Conservation (phyloP, 1,140 invertebrate species). For the Leucophenga varia region DNA sequence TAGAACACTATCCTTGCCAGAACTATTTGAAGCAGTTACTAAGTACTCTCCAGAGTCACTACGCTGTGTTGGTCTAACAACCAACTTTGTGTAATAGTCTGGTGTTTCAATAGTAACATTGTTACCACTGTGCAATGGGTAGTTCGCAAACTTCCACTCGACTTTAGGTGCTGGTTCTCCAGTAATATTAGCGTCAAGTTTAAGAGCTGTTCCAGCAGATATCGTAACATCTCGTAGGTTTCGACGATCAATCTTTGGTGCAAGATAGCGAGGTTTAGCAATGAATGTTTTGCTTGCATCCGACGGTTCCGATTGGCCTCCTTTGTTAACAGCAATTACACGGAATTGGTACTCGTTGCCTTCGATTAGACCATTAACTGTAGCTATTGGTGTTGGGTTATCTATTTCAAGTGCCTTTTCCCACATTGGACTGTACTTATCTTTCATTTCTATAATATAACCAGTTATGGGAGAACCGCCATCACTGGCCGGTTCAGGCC, state of each 20-base stretch:
- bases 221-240: conserved; percentile 86
- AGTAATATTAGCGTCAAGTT: conserved; percentile 86
- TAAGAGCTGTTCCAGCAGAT: conserved; percentile 88
- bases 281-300: conserved; percentile 85
- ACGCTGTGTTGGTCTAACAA: conserved; percentile 75
- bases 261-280: conserved; percentile 88
- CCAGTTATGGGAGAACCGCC: conserved; percentile 90
- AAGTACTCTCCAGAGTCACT: conserved; percentile 86
- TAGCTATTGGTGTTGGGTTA: conserved; percentile 68
- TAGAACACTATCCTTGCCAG: conserved; percentile 84
- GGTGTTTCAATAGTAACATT: conserved; percentile 76
- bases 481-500: conserved; percentile 79
- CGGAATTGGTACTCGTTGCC: conserved; percentile 98
- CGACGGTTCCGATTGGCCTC: conserved; percentile 85
- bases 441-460: conserved; percentile 96
- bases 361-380: conserved; percentile 86
- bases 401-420: conserved; percentile 85
- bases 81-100: conserved; percentile 86
- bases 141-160: conserved; percentile 79
- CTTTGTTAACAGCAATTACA: conserved; percentile 94
- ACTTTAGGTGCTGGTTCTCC: conserved; percentile 90
- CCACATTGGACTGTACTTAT: conserved; percentile 93
- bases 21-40: conserved; percentile 81
- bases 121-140: conserved; percentile 59
- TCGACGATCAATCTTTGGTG: conserved; percentile 92